Base-by-base conservation (phyloP, 23 tunicate genomes). In the Ascidia mentula region DNA sequence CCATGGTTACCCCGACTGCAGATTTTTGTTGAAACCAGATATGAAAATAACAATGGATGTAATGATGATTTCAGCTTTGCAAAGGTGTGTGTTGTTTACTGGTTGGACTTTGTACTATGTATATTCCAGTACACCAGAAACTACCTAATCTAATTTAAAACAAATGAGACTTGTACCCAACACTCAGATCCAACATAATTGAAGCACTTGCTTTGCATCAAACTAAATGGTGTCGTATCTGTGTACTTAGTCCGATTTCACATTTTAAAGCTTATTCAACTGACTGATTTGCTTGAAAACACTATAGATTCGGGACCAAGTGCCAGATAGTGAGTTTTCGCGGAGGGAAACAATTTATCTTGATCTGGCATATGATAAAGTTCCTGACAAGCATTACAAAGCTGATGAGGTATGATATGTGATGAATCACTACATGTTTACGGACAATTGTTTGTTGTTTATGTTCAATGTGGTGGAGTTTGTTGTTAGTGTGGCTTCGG, bases 381-480 rank as follows among this genome's bases (percentile, higher is more conserved):
- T 87, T 8, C 92, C 92, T 17, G 97, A 92, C 32, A 92, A 92
- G 46, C 86, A 90, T 38, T 92, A 92, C 76, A 92, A 87, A 79
- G 92, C 85, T 37, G 72, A 75, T 38, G 97, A 92, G 82, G 97
- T 92, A 69, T 26, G 35, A 69, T 18, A 26, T 12, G 33, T 26
- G 12, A 26, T n/a, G 33, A 69, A 28, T 13, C 12, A 31, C 72
- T 31, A 8, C 9, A 28, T 69, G 72, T 69, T 69, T 31, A 8
- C 33, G n/a, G 33, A 12, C 33, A 26, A n/a, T n/a, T n/a, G n/a
- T n/a, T n/a, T n/a, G n/a, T n/a, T n/a, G n/a, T n/a, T n/a, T n/a
- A n/a, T n/a, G n/a, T n/a, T n/a, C n/a, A n/a, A n/a, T n/a, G n/a
- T n/a, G n/a, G n/a, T n/a, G n/a, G n/a, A n/a, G n/a, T n/a, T n/a